phyloP scores from a whole-genome alignment of 2,888 invertebrate genomes.

The Oscheius myriophilus region DNA sequence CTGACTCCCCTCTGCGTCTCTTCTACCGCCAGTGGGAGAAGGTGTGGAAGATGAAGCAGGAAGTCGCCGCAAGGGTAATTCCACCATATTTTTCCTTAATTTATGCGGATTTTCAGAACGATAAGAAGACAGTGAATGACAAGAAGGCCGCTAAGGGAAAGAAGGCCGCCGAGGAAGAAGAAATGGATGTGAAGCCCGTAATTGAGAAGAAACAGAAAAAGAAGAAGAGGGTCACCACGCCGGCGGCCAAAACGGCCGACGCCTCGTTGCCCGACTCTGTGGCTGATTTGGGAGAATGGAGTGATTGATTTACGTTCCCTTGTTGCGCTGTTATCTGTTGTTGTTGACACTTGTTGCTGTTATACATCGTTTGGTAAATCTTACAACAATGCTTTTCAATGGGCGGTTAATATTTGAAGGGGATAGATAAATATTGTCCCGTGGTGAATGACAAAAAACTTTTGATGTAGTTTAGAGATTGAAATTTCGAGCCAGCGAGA shows the following conservation, averaged over 20 bases:
- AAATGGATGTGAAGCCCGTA: conserved; percentile 32
- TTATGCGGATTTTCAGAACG: not conserved
- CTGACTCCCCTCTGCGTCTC: conserved; percentile 49
- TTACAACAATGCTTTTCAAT: no score
- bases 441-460: no score
- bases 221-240: conserved; percentile 43
- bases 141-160: conserved; percentile 30
- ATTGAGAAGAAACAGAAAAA: conserved; percentile 38
- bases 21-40: conserved; percentile 56
- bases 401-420: no score
- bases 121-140: not conserved
- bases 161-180: conserved; percentile 11
- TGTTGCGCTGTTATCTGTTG: conserved; percentile 10
- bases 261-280: conserved; percentile 46
- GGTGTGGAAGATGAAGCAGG: conserved; percentile 55
- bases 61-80: conserved; percentile 30
- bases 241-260: conserved; percentile 46
- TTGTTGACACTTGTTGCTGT: conserved; percentile 13
- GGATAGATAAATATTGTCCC: no score
- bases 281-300: conserved; percentile 47
- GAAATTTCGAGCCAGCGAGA: no score
- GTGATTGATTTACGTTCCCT: not conserved
- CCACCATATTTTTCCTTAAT: not conserved
- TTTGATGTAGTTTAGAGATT: no score
- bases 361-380: not conserved